Conservation (phyloP, 2,113 vertebrate genomes). For the Leptodactylus fuscus region DNA sequence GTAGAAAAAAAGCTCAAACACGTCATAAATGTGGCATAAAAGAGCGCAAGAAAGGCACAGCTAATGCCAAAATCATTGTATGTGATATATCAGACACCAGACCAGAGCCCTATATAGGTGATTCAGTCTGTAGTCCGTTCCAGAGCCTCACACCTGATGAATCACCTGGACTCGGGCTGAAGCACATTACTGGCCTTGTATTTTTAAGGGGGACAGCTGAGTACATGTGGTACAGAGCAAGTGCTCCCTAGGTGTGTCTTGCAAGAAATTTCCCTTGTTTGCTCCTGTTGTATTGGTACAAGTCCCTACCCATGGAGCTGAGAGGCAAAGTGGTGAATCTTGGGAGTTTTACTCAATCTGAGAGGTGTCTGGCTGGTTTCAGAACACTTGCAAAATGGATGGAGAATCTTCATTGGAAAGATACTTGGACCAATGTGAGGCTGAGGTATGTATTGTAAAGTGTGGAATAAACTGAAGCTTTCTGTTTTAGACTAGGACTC, state of each 20-base stretch:
- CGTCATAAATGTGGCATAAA: too few species aligned
- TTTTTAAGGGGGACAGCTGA: neutral
- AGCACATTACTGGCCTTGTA: neutral
- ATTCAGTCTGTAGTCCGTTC: too few species aligned
- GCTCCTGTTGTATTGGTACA: neutral
- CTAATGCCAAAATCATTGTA: too few species aligned
- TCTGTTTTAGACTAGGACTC: too few species aligned
- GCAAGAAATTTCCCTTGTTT: neutral
- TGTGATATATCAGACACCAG: too few species aligned
- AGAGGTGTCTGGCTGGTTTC: neutral
- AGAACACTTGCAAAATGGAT: conserved; percentile 69
- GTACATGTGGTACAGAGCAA: too few species aligned
- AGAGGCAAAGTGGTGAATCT: neutral
- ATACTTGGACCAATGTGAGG: conserved; percentile 78
- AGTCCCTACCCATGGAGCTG: neutral
- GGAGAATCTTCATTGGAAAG: conserved; percentile 75
- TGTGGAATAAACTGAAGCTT: too few species aligned
- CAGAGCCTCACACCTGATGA: neutral
- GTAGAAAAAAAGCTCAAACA: too few species aligned
- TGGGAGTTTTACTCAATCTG: neutral
- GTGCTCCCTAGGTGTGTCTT: neutral
- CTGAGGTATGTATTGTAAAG: conserved; percentile 63
- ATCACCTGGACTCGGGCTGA: neutral
- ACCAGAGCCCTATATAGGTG: too few species aligned
- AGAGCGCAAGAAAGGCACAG: too few species aligned